phyloP scores from a whole-genome alignment of 2,113 vertebrate genomes.

The Todiramphus saurophagus region DNA sequence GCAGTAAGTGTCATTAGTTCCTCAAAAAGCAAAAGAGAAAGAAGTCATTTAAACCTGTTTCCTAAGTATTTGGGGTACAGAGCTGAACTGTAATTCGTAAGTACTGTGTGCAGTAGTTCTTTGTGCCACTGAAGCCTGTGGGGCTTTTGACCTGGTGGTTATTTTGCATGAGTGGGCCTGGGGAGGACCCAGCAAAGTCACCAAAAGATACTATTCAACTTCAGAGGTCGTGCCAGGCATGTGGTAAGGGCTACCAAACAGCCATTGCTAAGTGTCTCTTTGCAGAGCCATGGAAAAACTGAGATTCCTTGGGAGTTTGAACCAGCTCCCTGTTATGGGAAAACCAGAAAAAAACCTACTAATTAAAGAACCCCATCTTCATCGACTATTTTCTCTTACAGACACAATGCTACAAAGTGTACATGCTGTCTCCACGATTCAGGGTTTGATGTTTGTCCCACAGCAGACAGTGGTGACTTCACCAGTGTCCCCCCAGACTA shows the following conservation, averaged over 20 bases:
- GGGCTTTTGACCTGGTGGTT: neutral
- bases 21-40: neutral
- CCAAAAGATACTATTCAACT: neutral
- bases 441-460: neutral
- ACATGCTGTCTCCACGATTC: neutral
- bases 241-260: neutral
- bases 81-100: neutral
- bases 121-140: neutral
- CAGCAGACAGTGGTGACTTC: neutral
- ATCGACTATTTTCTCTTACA: neutral
- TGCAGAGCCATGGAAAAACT: neutral
- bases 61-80: rapidly evolving
- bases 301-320: neutral
- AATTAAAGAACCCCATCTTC: neutral
- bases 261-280: neutral
- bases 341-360: neutral
- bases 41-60: neutral
- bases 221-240: rapidly evolving
- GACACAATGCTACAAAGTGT: neutral
- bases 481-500: neutral
- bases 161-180: neutral
- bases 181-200: neutral
- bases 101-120: neutral
- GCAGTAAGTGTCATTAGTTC: neutral
- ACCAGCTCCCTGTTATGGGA: neutral